Evolutionary conservation across 2,888 invertebrate genomes (phyloP).

Genomic region (Endotricha flammealis): DNA sequence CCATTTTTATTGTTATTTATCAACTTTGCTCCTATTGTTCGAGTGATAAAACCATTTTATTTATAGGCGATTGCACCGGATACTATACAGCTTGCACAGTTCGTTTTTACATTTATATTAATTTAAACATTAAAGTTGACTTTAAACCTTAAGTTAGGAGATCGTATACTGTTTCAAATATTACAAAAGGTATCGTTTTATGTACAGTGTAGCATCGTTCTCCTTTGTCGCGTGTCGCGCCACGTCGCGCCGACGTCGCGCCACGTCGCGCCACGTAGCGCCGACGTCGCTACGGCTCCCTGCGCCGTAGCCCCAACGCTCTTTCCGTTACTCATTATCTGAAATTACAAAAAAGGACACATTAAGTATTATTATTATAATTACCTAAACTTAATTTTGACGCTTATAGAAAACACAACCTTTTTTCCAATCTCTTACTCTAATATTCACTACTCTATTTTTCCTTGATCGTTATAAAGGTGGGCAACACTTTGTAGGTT

Average conservation of each 20-base stretch:
- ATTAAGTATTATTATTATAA: not conserved
- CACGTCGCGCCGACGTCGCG: constrained; percentile 26
- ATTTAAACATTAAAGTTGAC: constrained; percentile 75
- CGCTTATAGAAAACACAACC: too few relatives aligned
- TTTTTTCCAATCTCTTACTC: too few relatives aligned
- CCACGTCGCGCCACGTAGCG: constrained; percentile 16
- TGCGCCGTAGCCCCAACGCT: constrained; percentile 43
- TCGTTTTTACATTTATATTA: constrained; percentile 52
- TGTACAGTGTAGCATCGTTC: constrained; percentile 74
- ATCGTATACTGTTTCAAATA: constrained; percentile 79
- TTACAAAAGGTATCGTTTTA: constrained; percentile 74
- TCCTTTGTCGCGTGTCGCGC: constrained; percentile 57
- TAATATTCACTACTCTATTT: too few relatives aligned
- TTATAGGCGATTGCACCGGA: constrained; percentile 63
- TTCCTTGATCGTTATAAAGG: too few relatives aligned
- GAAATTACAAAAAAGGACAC: constrained; percentile 34
- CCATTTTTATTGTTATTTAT: constrained; percentile 69
- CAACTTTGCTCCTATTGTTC: constrained; percentile 59
- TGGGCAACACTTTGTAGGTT: too few relatives aligned
- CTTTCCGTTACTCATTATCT: constrained; percentile 67
- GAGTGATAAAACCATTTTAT: constrained; percentile 52
- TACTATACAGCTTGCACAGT: constrained; percentile 63
- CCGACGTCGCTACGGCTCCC: constrained; percentile 23
- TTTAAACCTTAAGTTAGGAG: constrained; percentile 78
- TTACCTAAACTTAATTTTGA: too few relatives aligned